Base-by-base conservation (phyloP, 2,888 invertebrate genomes). In the Synanthedon vespiformis region DNA sequence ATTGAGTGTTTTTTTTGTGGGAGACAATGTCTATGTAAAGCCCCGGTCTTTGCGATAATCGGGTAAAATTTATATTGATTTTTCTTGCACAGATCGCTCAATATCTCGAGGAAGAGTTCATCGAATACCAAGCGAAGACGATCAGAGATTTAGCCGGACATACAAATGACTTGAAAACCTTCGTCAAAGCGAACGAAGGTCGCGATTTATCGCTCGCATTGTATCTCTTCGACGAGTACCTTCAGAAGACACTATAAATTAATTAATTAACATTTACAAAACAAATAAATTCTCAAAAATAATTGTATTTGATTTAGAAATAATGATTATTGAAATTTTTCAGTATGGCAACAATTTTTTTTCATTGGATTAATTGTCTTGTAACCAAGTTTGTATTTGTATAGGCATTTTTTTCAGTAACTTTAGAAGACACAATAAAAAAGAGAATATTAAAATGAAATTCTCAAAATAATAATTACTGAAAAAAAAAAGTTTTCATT, bases 91-190 rank as follows among this genome's bases (percentile, higher is more conserved):
- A 92, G 86, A 83, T 93, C 58, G 90, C 92, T 13, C 92, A 93
- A 59, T 94, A 91, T 68, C 71, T 95, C 2, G 94, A 95, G 62
- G 93, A 94, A 61, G 89, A 93, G 61, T 94, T 94, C 80, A 87
- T 94, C 53, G 90, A 91, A 65, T 78, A 90, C 55, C 93, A 95
- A 52, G 83, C 93, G 0, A 88, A 91, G 50, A 86, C 77, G 11
- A 89, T 95, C 61, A 89, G 95, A 48, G 83, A 89, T 48, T 75
- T 95, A 40, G 90, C 95, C 18, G 95, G 95, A 2, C 90, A 94
- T 79, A 89, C 91, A 54, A 88, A 89, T 13, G 95, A 95, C 77
- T 87, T 95, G 66, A 90, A 91, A 72, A 88, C 88, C 53, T 83
- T 95, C 68, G 83, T 93, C 57, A 77, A 80, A 49, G 77, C 83